Evolutionary conservation across 2,113 vertebrate species (phyloP), one percentile per base, ranked within the genome.

Genomic region (Baryphthengus martii): DNA sequence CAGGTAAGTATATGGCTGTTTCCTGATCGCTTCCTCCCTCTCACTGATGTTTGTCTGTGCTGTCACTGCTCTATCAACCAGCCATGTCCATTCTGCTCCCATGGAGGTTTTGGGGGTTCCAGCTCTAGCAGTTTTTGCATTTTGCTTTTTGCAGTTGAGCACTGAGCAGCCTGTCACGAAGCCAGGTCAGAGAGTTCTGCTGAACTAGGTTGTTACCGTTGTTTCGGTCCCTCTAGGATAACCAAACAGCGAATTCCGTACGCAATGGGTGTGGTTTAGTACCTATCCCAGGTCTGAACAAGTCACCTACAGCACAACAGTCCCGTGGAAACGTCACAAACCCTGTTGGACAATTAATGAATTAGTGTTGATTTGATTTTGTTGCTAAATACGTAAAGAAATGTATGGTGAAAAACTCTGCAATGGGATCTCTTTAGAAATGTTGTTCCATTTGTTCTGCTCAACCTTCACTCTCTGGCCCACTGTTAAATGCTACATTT

Each of bases 1-100:
- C 86, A 97, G 95, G 88, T 97, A 95, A 97, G 96, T 96, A 96
- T 95, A 71, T 47, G 94, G 95, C 96, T 98, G 96, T 96, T 94
- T 89, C 86, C 94, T 90, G 83, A 87, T 88, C 97, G 71, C 50
- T 92, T 96, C 93, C 89, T 95, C 80, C 85, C 94, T 86, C 91
- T 92, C 93, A 93, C 91, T 97, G 95, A 85, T 96, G 93, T 94
- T 91, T 96, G 93, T 95, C 80, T 95, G 85, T 95, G 95, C 97
- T 97, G 96, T 98, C 92, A 96, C 95, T 95, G 91, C 96, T 97
- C 90, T 96, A 88, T 96, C 96, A 90, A 78, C 96, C 96, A 86
- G 89, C 84, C 85, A 97, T 95, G 78, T 91, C 84, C 89, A 93
- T 97, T 89, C 66, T 94, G 91, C 92, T 95, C 94, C 93, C 93